Base-by-base conservation (phyloP, 53 echinoderm and acorn worm genomes). In the Henricia sp. region DNA sequence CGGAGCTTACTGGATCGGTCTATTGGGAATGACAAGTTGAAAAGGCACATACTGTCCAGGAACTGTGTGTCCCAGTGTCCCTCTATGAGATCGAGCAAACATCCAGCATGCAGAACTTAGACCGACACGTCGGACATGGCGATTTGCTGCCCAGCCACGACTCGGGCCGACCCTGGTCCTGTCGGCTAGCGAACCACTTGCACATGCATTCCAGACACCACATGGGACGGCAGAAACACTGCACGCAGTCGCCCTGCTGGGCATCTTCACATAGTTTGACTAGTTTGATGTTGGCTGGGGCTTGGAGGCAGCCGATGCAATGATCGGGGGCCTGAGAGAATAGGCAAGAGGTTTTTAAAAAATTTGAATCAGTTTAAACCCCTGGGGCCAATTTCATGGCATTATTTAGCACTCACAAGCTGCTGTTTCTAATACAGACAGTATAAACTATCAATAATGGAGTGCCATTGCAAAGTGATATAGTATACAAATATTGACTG, bases 201-300 rank as follows among this genome's bases (percentile, higher is more conserved):
- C 95, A 93, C 95, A 95, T 88, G 68, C 95, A 95, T 35, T 93
- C 91, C 50, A 91, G 70, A 50, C 95, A 95, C 95, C 95, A 95
- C 95, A 95, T 95, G 43, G 95, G 95, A 26, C 95, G 68, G 55
- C 95, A 95, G 86, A 89, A 93, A 43, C 95, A 95, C 86, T 91
- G 93, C 38, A 95, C 87, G 41, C 95, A 95, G 67, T 93, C 85
- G 20, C 93, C 95, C 26, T 58, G 50, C 21, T 80, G 52, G 6
- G 43, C 57, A 12, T 84, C 71, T 36, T 87, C 93, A 57, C 95
- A 95, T 14, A 82, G 87, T 73, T 95, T 95, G 36, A 88, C 66
- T 13, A 95, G 86, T 71, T 95, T 95, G 71, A 93, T 32, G 68
- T 95, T 89, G 38, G 95, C 76, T 38, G 66, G 86, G 12, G 71